phyloP scores from a whole-genome alignment of 2,888 invertebrate species.

The Temnothorax unifasciatus region DNA sequence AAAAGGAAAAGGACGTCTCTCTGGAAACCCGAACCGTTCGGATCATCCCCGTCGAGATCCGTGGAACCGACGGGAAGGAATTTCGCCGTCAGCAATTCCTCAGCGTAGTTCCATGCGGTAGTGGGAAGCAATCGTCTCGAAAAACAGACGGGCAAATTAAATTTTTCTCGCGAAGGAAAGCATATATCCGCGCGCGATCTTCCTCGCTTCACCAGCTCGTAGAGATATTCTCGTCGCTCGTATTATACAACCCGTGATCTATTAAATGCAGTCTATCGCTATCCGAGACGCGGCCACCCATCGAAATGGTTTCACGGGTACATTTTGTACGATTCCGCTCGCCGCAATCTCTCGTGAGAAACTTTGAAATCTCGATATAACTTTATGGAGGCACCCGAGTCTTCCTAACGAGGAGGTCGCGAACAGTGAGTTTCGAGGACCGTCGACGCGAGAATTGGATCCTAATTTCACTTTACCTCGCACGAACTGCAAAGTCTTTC shows the following conservation, averaged over 20 bases:
- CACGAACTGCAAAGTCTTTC: slow-evolving; percentile 41
- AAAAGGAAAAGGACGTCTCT: not conserved
- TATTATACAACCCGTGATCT: slow-evolving; percentile 39
- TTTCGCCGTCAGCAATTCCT: slow-evolving; percentile 49
- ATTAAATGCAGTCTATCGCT: slow-evolving; percentile 64
- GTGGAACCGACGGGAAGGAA: slow-evolving; percentile 23
- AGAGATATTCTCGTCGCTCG: not conserved
- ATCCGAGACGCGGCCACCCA: slow-evolving; percentile 3
- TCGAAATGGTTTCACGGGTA: slow-evolving; percentile 29
- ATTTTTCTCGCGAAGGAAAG: slow-evolving; percentile 40
- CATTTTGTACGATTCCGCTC: slow-evolving; percentile 1
- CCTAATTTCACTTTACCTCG: slow-evolving; percentile 65
- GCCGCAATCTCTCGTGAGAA: slow-evolving; percentile 55
- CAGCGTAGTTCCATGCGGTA: slow-evolving; percentile 35
- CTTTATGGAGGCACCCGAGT: slow-evolving; percentile 77
- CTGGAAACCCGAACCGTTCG: slow-evolving; percentile 10
- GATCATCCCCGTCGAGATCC: slow-evolving; percentile 34
- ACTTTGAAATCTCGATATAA: slow-evolving; percentile 78
- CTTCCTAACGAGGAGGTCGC: slow-evolving; percentile 64
- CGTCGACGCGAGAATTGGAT: slow-evolving; percentile 59
- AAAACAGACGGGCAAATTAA: slow-evolving; percentile 55
- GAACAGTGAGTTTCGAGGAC: slow-evolving; percentile 64
- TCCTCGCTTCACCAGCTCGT: slow-evolving; percentile 5
- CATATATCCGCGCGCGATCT: slow-evolving; percentile 44
- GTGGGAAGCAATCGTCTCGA: slow-evolving; percentile 51